Base-by-base conservation (phyloP, 2,113 vertebrate genomes). In the Galeopterus variegatus region DNA sequence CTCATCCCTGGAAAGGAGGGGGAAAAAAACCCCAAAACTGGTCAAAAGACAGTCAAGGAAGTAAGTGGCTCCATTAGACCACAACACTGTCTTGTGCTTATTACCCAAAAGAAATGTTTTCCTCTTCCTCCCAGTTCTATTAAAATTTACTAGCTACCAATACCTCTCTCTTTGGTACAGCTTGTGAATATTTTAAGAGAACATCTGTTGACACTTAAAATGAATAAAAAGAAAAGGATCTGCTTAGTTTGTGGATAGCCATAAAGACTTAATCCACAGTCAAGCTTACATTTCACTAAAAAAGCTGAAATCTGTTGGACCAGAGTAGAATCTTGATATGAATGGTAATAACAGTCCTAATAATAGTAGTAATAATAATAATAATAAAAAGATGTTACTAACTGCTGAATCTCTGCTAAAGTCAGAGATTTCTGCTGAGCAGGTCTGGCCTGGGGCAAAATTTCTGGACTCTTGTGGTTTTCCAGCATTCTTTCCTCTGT, bases 101-200 rank as follows among this genome's bases (percentile, higher is more conserved):
- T 88, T 65, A 91, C 31, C 23, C 33, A 1, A 50, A 84, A 58
- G 56, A 83, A 86, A 92, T 45, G 58, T 10, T 89, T 93, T 52
- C 56, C 19, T 80, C 64, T 92, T 72, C 19, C n/a, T 80, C 50
- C 70, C 8, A 76, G n/a, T 48, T 96, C 48, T 87, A 15, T 65
- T 96, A 81, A 64, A 72, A 90, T 87, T 79, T 89, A 86, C 15
- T 58, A 80, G 54, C 19, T 31, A 67, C 90, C 14, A 17, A 81
- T 96, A 82, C 33, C 50, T 82, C 94, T 79, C 83, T 45, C 85
- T 96, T 94, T 94, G 94, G 90, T 94, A 77, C 26, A 28, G 70
- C 67, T 90, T 96, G n/a, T 73, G 97, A 97, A 92, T 96, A 41
- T 94, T 95, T 88, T 28, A 97, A 94, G 80, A 96, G 88, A 97